A percentile compares a stretch with the other conserved stretches of the same genome.
phyloP scores from a whole-genome alignment of 2,888 invertebrate genomes.

The Aporophyla lueneburgensis region DNA sequence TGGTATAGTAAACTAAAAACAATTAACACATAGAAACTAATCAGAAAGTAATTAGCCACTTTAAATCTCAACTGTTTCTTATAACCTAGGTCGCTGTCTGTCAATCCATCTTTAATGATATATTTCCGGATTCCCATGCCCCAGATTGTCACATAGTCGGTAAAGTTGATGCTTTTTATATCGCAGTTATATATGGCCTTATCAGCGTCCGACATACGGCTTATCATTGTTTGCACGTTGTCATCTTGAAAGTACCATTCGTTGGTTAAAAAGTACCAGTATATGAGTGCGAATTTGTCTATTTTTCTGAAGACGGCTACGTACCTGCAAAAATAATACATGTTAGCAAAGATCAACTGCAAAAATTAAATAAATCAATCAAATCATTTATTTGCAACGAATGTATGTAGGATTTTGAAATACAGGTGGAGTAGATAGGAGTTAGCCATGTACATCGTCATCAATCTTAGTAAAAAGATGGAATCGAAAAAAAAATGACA shows the following conservation, averaged over 20 bases:
- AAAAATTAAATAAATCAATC: no score
- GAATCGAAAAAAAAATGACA: no score
- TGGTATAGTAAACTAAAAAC: constrained; percentile 25
- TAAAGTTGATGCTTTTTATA: constrained; percentile 28
- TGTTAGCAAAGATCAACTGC: background rate
- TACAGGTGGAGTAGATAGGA: no score
- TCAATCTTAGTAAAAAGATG: no score
- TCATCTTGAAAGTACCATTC: constrained; percentile 45
- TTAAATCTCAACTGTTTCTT: constrained; percentile 20
- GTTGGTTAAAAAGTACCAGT: constrained; percentile 25
- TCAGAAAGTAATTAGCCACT: constrained; percentile 36
- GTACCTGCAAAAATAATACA: constrained; percentile 31
- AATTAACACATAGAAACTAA: constrained; percentile 43
- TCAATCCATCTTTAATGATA: constrained; percentile 41
- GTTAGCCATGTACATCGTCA: no score
- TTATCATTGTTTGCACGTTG: constrained; percentile 45
- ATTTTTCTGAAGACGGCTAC: constrained; percentile 42
- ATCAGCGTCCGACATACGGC: constrained; percentile 39
- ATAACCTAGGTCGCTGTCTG: background rate
- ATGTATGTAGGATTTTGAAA: no score
- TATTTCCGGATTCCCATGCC: constrained; percentile 22
- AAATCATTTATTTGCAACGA: no score
- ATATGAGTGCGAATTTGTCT: constrained; percentile 42
- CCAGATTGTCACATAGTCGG: constrained; percentile 29
- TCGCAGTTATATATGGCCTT: constrained; percentile 47